These are phyloP conservation scores for Spinus pinus DNA, from an alignment of 2,797 vertebrate genomes.

Conservation along the genomic window DNA sequence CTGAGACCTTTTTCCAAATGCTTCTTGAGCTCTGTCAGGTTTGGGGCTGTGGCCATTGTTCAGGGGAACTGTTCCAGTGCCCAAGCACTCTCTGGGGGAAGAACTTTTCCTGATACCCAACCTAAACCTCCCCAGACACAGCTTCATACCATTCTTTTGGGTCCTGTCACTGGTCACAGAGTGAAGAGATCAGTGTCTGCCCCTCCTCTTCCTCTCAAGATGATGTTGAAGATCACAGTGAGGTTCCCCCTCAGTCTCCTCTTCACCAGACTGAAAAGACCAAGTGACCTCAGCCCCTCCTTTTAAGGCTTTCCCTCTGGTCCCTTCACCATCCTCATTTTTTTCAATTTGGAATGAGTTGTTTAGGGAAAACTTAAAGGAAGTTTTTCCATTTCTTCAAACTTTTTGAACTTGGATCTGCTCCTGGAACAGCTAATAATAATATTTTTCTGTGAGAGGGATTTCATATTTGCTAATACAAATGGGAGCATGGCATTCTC, in stretches of 20 bases:
- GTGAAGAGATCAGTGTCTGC: not conserved
- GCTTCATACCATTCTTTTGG: rapidly evolving
- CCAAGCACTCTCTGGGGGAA: rapidly evolving
- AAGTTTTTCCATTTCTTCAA: not conserved
- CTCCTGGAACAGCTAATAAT: not conserved
- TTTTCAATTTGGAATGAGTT: not conserved
- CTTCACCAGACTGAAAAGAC: not conserved
- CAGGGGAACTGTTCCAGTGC: not conserved
- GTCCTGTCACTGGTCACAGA: not conserved
- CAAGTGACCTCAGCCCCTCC: not conserved
- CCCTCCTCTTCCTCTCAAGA: not conserved
- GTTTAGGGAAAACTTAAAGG: not conserved
- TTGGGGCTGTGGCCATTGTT: rapidly evolving
- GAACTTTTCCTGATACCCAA: rapidly evolving
- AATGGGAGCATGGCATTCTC: not conserved
- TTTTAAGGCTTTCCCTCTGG: not conserved
- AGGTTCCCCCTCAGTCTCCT: not conserved
- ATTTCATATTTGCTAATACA: not conserved
- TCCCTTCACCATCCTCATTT: not conserved
- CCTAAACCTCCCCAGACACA: not conserved
- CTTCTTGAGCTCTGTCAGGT: not conserved
- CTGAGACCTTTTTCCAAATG: not conserved
- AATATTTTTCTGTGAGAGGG: not conserved
- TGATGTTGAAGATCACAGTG: not conserved
- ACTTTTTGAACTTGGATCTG: not conserved